Conservation (phyloP, 2,888 invertebrate species). For the Drosophila sordidula region DNA sequence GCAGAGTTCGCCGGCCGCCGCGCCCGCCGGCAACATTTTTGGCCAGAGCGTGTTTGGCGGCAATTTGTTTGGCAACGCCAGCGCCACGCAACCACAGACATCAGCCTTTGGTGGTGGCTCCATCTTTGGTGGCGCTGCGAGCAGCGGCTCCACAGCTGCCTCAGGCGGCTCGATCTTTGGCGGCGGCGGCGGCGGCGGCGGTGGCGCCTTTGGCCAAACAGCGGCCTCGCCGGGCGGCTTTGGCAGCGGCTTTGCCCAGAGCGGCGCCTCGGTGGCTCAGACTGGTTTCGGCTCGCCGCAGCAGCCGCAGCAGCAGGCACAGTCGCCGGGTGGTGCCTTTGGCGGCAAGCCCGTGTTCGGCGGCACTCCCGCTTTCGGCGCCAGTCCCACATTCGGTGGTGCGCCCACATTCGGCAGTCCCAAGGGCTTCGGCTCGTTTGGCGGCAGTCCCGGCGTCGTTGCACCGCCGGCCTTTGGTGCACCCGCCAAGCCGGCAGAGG, state of each 20-base stretch:
- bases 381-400: slow-evolving; percentile 83
- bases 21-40: slow-evolving; percentile 40
- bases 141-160: slow-evolving; percentile 27
- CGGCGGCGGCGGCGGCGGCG: slow-evolving; percentile 65
- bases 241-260: slow-evolving; percentile 75
- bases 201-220: slow-evolving; percentile 67
- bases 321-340: slow-evolving; percentile 75
- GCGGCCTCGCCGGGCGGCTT: slow-evolving; percentile 51
- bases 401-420: slow-evolving; percentile 82
- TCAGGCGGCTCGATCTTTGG: slow-evolving; percentile 75
- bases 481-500: slow-evolving; percentile 66
- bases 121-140: slow-evolving; percentile 53
- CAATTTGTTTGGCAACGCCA: slow-evolving; percentile 64
- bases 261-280: slow-evolving; percentile 77
- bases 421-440: slow-evolving; percentile 81
- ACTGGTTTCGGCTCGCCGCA: slow-evolving; percentile 82
- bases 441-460: slow-evolving; percentile 47
- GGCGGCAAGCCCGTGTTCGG: slow-evolving; percentile 84
- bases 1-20: slow-evolving; percentile 8
- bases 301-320: slow-evolving; percentile 53
- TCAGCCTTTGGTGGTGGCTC: slow-evolving; percentile 56
- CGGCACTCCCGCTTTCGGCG: slow-evolving; percentile 83
- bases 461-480: slow-evolving; percentile 68
- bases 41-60: slow-evolving; percentile 58
- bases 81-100: slow-evolving; percentile 32